Conservation (phyloP, 2,113 vertebrate genomes). For the Acrocephalus arundinaceus region DNA sequence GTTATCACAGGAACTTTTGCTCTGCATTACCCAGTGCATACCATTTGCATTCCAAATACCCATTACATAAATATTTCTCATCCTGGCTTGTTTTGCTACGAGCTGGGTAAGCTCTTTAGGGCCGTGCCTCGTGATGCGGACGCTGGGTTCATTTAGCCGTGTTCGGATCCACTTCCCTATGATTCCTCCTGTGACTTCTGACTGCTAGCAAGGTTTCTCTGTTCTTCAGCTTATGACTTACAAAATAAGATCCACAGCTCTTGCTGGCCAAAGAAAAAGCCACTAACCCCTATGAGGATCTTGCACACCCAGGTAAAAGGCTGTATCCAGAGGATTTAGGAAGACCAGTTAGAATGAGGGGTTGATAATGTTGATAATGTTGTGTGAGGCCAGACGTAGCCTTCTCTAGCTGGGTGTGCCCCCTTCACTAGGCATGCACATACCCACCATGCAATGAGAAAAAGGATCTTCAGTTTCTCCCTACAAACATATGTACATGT, state of each 20-base stretch:
- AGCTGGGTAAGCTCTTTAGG: not conserved
- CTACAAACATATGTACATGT: not conserved
- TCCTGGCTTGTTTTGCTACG: not conserved
- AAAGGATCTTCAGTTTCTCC: not conserved
- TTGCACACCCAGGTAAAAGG: not conserved
- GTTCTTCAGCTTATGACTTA: not conserved
- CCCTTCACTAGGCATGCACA: not conserved
- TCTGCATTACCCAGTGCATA: not conserved
- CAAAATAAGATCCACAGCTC: not conserved
- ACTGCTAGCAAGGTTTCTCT: not conserved
- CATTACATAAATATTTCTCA: constrained; percentile 47
- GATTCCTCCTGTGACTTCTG: not conserved
- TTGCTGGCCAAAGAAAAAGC: not conserved
- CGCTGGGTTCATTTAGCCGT: not conserved
- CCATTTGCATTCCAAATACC: constrained; percentile 30
- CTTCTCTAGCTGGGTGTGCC: not conserved
- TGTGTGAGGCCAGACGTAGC: not conserved
- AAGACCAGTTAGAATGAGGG: not conserved
- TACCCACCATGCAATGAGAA: not conserved
- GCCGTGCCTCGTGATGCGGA: not conserved
- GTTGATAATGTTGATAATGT: not conserved
- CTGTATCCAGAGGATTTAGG: not conserved
- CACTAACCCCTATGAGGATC: not conserved
- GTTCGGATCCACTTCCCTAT: not conserved
- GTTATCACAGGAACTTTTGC: constrained; percentile 8